Evolutionary conservation across 2,797 vertebrate genomes (phyloP).

Genomic region (Benthosema pterotum): DNA sequence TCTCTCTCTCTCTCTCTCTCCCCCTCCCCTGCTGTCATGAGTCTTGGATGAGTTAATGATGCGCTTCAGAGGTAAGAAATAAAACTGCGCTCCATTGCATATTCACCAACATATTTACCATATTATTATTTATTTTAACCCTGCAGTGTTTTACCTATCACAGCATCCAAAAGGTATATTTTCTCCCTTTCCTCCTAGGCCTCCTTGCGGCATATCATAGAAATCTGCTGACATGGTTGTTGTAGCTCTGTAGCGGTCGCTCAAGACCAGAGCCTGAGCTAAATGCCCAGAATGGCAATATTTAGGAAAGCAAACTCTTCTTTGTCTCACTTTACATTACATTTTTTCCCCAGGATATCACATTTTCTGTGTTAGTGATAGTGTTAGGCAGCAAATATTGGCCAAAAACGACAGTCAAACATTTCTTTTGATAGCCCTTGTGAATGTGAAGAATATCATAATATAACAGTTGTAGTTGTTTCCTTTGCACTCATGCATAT

Average conservation of each 20-base stretch:
- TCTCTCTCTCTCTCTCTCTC: conserved; percentile 2
- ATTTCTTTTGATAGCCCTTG: too few relatives aligned
- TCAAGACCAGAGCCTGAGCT: conserved; percentile 17
- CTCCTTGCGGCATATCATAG: not conserved
- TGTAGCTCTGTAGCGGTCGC: conserved; percentile 2
- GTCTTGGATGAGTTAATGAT: conserved; percentile 28
- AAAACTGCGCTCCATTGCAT: conserved; percentile 38
- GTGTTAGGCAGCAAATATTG: too few relatives aligned
- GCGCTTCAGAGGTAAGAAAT: not conserved
- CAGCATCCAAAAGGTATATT: conserved; percentile 41
- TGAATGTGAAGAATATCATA: too few relatives aligned
- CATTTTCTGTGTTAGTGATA: too few relatives aligned
- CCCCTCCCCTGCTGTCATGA: too few relatives aligned
- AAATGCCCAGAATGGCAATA: conserved; percentile 38
- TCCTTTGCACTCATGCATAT: too few relatives aligned
- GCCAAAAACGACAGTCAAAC: too few relatives aligned
- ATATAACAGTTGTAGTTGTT: too few relatives aligned
- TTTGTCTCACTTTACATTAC: too few relatives aligned
- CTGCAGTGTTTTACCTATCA: conserved; percentile 48
- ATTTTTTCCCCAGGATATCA: too few relatives aligned
- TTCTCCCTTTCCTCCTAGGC: conserved; percentile 8
- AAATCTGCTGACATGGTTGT: conserved; percentile 36
- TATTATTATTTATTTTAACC: conserved; percentile 48
- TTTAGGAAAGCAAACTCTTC: conserved; percentile 11
- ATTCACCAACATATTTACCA: conserved; percentile 43